phyloP scores from a whole-genome alignment of 1,140 invertebrate genomes.

The Nasonia giraulti region DNA sequence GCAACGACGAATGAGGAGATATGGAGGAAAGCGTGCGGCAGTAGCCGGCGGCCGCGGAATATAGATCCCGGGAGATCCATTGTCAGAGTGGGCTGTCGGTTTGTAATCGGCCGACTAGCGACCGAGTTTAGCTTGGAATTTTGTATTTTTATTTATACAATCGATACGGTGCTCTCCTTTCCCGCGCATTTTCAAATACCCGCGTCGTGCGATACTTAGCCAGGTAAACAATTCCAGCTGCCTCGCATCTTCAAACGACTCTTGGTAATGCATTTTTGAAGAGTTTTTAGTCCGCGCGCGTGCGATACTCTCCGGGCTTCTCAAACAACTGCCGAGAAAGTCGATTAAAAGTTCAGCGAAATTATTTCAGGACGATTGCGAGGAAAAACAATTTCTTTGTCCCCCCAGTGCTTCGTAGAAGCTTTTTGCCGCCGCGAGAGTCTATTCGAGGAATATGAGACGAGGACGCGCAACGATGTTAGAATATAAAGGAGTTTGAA shows the following conservation, averaged over 20 bases:
- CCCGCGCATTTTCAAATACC: background rate
- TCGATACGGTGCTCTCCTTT: background rate
- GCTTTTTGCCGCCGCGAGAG: background rate
- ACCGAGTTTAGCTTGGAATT: no score
- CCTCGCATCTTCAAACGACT: background rate
- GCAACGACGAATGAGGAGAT: background rate
- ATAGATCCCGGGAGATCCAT: background rate
- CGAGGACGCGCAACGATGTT: no score
- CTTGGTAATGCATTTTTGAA: slow-evolving; percentile 1
- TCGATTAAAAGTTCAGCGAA: slow-evolving; percentile 4
- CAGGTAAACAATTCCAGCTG: background rate
- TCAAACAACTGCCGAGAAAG: background rate
- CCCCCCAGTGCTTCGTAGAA: background rate
- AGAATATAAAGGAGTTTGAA: background rate
- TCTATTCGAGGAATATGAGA: background rate
- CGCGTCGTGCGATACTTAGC: background rate
- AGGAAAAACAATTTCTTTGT: background rate
- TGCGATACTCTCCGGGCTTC: background rate
- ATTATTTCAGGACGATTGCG: background rate
- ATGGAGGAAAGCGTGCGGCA: background rate
- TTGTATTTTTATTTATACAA: no score
- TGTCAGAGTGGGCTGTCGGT: background rate
- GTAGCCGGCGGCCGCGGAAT: background rate
- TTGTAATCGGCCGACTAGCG: background rate
- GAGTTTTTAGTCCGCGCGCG: background rate